These are phyloP conservation scores for Coptodon rendalli DNA, from an alignment of 2,113 vertebrate genomes.

Conservation along the genomic window DNA sequence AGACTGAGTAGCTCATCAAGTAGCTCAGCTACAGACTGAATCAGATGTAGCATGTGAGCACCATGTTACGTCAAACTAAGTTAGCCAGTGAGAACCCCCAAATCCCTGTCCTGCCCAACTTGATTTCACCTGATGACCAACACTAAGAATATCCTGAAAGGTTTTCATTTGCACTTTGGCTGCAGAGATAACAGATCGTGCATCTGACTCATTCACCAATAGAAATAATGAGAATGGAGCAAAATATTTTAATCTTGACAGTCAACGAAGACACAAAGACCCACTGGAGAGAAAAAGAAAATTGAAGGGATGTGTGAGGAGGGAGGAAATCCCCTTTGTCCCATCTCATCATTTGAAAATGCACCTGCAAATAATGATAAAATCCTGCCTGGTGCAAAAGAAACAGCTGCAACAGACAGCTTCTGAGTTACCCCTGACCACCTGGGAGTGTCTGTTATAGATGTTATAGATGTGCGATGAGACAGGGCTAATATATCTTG, in stretches of 20 bases:
- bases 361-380: neutral
- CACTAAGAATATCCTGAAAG: neutral
- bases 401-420: neutral
- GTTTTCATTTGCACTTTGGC: neutral
- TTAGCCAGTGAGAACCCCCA: neutral
- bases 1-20: neutral
- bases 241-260: neutral
- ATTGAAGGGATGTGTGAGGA: neutral
- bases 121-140: neutral
- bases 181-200: neutral
- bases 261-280: neutral
- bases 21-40: neutral
- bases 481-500: neutral
- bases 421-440: neutral
- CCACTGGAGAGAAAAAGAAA: neutral
- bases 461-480: neutral
- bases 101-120: neutral
- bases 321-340: neutral
- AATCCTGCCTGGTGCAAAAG: neutral
- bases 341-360: fast-evolving
- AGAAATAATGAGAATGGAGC: neutral
- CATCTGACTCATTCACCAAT: neutral
- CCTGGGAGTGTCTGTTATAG: neutral
- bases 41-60: neutral
- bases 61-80: neutral